These are phyloP conservation scores for Gibbula magus DNA, from an alignment of 2,888 invertebrate genomes.

Conservation along the genomic window DNA sequence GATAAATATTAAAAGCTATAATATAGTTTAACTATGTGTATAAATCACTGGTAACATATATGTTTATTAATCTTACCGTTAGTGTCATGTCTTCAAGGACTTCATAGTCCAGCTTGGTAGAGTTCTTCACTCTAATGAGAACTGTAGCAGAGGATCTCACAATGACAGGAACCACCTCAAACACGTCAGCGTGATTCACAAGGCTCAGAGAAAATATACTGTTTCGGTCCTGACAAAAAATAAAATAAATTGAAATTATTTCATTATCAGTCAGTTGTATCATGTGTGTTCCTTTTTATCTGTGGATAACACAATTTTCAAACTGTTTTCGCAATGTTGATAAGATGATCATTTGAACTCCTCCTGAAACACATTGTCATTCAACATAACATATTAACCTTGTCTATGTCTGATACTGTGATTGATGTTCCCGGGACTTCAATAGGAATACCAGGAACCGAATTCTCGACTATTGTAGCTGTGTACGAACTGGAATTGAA, in stretches of 20 bases:
- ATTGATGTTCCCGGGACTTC: background rate
- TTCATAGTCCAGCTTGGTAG: conserved; percentile 36
- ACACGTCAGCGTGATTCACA: background rate
- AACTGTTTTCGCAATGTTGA: too few relatives aligned
- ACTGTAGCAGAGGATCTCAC: conserved; percentile 29
- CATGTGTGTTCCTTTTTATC: too few relatives aligned
- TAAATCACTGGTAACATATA: too few relatives aligned
- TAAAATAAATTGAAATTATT: too few relatives aligned
- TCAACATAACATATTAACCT: too few relatives aligned
- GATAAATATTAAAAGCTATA: too few relatives aligned
- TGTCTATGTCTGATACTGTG: background rate
- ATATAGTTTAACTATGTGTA: too few relatives aligned
- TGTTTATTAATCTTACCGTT: conserved; percentile 20
- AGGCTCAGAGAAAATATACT: background rate
- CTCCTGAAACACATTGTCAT: too few relatives aligned
- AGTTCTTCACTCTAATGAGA: conserved; percentile 28
- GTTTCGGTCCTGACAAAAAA: background rate
- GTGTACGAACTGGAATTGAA: background rate
- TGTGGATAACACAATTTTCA: too few relatives aligned
- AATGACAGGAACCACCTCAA: conserved; percentile 14
- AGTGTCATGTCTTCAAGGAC: conserved; percentile 18
- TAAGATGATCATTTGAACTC: too few relatives aligned
- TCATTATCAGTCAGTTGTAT: too few relatives aligned
- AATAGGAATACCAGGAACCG: background rate
- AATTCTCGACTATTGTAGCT: background rate